These are phyloP conservation scores for Meles meles DNA, from an alignment of 2,113 vertebrate species.

Conservation along the genomic window DNA sequence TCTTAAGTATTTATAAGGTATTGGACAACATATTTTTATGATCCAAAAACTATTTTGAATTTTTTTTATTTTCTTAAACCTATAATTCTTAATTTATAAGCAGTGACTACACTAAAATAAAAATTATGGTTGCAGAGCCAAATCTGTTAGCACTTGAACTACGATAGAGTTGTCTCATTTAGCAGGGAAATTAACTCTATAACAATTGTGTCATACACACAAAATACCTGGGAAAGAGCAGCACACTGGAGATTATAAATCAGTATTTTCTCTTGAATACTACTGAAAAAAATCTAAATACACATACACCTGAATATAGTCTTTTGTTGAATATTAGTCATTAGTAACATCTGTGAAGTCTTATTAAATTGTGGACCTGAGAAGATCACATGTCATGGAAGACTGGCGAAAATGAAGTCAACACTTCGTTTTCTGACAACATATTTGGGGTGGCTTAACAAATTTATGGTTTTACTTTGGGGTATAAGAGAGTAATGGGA, in stretches of 20 bases:
- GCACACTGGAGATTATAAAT: not conserved
- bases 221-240: not conserved
- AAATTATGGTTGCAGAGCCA: fast-evolving
- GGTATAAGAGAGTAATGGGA: not conserved
- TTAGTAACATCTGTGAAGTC: not conserved
- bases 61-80: not conserved
- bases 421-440: not conserved
- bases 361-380: not conserved
- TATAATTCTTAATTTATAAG: not conserved
- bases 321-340: not conserved
- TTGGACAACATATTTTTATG: not conserved
- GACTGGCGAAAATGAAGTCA: not conserved
- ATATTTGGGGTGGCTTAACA: not conserved
- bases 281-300: not conserved
- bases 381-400: not conserved
- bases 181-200: not conserved
- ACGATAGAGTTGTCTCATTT: not conserved
- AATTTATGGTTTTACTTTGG: not conserved
- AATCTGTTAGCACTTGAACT: not conserved
- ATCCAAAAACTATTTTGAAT: not conserved
- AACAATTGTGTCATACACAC: not conserved
- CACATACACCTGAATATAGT: not conserved
- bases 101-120: not conserved
- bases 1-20: not conserved
- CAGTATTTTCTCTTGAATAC: not conserved